These are phyloP conservation scores for Drosophila nr. fundita DNA, from an alignment of 2,888 invertebrate species.

Conservation along the genomic window DNA sequence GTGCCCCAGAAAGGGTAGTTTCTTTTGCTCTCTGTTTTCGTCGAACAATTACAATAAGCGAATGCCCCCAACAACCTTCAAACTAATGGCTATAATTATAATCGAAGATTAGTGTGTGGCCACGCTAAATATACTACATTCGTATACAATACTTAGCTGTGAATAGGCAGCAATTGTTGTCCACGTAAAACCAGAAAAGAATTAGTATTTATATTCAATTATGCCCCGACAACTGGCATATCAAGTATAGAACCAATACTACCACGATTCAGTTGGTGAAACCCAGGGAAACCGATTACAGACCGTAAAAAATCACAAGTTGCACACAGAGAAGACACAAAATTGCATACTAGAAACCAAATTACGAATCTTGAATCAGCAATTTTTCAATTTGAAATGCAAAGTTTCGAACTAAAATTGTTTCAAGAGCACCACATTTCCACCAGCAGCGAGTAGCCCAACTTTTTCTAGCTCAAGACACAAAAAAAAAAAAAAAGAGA, in stretches of 20 bases:
- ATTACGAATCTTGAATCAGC: neutral
- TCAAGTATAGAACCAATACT: neutral
- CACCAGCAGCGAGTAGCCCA: neutral
- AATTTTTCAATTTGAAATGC: neutral
- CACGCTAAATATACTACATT: constrained; percentile 9
- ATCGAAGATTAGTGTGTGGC: constrained; percentile 2
- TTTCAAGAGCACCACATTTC: neutral
- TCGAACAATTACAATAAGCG: constrained; percentile 20
- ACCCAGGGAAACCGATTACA: neutral
- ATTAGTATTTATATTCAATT: neutral
- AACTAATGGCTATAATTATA: constrained; percentile 11
- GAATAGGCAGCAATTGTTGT: neutral
- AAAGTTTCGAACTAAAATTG: neutral
- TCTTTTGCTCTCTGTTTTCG: neutral
- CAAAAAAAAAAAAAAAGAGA: neutral
- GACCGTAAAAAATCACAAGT: neutral
- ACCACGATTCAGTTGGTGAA: neutral
- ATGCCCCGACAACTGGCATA: neutral
- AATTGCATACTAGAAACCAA: neutral
- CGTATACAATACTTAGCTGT: neutral
- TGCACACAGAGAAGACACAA: neutral
- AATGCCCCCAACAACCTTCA: constrained; percentile 18
- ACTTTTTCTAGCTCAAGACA: neutral
- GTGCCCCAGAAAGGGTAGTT: constrained; percentile 39
- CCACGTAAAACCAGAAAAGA: neutral